A percentile compares a stretch with the other conserved stretches of the same genome.
Conservation (phyloP, 2,113 vertebrate species). For the Megaceryle maxima region DNA sequence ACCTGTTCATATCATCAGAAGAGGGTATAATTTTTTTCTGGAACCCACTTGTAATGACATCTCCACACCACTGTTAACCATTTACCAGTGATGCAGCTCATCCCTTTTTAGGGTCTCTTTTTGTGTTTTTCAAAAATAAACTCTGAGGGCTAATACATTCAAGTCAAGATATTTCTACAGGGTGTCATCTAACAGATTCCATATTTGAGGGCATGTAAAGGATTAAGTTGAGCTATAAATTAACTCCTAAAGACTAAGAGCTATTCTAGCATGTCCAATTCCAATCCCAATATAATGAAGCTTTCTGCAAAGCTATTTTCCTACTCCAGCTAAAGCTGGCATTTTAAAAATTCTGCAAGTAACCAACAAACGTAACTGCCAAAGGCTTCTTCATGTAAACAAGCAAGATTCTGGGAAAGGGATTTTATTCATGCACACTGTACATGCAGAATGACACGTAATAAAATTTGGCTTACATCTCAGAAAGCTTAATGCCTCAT, state of each 20-base stretch:
- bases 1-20: neutral
- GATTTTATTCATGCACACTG: neutral
- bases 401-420: neutral
- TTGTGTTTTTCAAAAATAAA: neutral
- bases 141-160: neutral
- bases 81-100: neutral
- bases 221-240: constrained; percentile 27
- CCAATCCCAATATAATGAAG: neutral
- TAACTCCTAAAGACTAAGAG: constrained; percentile 8
- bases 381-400: neutral
- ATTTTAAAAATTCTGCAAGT: neutral
- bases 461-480: neutral
- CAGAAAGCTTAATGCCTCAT: neutral
- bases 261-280: neutral
- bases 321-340: neutral
- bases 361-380: neutral
- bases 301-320: constrained; percentile 2
- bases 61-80: neutral
- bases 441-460: rapidly evolving
- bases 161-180: neutral
- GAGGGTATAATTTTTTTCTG: neutral
- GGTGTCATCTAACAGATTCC: neutral
- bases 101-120: neutral
- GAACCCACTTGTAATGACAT: neutral
- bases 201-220: neutral